phyloP scores from a whole-genome alignment of 64 coral and sea anemone genomes.

The Stylophora pistillata region DNA sequence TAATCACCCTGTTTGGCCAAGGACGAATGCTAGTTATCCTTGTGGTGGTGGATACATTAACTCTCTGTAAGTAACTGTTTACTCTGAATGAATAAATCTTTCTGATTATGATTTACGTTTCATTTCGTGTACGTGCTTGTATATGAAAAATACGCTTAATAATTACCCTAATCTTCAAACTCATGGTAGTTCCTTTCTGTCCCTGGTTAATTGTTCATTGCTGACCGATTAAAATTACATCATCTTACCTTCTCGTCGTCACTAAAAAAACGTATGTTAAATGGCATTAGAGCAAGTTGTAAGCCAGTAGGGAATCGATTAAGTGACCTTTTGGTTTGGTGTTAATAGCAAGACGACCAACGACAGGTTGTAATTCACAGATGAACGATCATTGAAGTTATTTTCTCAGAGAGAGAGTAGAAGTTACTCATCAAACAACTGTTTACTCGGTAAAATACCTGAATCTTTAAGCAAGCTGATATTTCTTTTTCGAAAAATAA shows the following conservation, averaged over 20 bases:
- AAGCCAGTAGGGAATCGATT: slow-evolving; percentile 16
- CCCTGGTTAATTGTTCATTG: background rate
- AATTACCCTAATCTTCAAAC: background rate
- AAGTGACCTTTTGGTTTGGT: slow-evolving; percentile 11
- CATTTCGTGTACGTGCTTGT: background rate
- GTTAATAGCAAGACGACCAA: background rate
- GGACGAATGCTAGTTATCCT: too few relatives aligned
- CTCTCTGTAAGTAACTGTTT: too few relatives aligned
- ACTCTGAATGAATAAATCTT: too few relatives aligned
- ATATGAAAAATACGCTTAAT: background rate
- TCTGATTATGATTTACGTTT: too few relatives aligned
- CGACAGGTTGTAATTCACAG: slow-evolving; percentile 32
- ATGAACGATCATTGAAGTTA: slow-evolving; percentile 3
- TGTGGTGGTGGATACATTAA: too few relatives aligned
- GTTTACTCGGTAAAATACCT: background rate
- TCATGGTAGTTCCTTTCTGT: slow-evolving; percentile 4
- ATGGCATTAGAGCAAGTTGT: background rate
- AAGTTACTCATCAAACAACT: background rate
- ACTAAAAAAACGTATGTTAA: background rate
- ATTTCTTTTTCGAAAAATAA: too few relatives aligned
- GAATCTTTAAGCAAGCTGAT: background rate
- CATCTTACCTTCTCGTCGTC: background rate
- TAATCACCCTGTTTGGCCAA: too few relatives aligned
- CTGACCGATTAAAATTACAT: slow-evolving; percentile 17
- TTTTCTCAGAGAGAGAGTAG: background rate